Conservation (phyloP, 2,797 vertebrate species). For the Setipinna tenuifilis region DNA sequence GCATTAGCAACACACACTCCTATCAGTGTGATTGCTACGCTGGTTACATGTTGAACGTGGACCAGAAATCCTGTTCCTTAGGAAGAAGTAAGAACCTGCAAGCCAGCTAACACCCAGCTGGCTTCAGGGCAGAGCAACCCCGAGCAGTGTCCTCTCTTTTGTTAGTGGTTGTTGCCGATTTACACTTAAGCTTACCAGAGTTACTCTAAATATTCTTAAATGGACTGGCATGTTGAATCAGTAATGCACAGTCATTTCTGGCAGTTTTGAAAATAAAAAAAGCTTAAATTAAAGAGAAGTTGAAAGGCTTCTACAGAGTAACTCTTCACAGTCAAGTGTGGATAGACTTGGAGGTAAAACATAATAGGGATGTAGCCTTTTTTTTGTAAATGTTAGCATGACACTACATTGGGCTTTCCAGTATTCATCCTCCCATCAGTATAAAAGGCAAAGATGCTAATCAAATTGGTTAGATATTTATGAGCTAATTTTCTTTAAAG, state of each 20-base stretch:
- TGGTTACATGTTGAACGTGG: conserved; percentile 81
- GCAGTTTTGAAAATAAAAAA: no score
- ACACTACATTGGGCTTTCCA: neutral
- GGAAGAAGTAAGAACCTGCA: conserved; percentile 71
- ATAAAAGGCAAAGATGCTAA: neutral
- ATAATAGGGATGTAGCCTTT: neutral
- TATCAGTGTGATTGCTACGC: conserved; percentile 82
- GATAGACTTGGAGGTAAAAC: neutral
- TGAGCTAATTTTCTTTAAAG: neutral
- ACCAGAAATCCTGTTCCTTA: conserved; percentile 83
- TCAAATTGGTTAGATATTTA: neutral
- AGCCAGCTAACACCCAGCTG: conserved; percentile 28
- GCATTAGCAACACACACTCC: conserved; percentile 77
- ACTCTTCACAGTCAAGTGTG: neutral
- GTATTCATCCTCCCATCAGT: neutral
- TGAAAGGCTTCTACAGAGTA: conserved; percentile 14
- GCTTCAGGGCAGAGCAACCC: conserved; percentile 3
- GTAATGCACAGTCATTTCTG: neutral
- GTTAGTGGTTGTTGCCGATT: neutral
- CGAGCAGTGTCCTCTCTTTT: neutral
- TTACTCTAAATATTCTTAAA: neutral
- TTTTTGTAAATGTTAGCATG: neutral
- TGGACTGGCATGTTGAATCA: neutral
- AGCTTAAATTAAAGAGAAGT: neutral
- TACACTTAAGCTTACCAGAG: neutral